Evolutionary conservation across 2,797 vertebrate species (phyloP).

Genomic region (Triplophysa yarkandensis): DNA sequence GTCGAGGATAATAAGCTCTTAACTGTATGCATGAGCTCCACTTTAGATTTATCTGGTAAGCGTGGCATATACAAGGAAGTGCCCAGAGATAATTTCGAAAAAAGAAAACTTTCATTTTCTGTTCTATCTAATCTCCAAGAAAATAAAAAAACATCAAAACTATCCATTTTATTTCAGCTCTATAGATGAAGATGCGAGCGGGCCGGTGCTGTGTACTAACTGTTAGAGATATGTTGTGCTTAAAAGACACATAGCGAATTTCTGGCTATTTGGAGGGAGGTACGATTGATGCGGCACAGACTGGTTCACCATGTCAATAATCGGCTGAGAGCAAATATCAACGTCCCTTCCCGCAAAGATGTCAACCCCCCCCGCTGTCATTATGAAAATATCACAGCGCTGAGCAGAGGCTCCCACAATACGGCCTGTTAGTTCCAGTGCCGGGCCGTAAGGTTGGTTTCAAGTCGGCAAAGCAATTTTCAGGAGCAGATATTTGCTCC

Average conservation of each 20-base stretch:
- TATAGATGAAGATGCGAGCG: background rate
- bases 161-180: constrained; percentile 7
- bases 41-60: constrained; percentile 47
- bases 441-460: background rate
- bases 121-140: too few species aligned
- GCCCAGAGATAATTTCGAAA: constrained; percentile 1
- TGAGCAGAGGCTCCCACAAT: constrained; percentile 17
- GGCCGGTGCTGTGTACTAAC: constrained; percentile 23
- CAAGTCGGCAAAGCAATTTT: constrained; percentile 49
- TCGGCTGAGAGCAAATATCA: constrained; percentile 36
- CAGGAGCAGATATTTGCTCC: background rate
- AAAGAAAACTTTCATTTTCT: background rate
- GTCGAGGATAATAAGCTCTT: constrained; percentile 55
- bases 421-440: constrained; percentile 9
- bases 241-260: constrained; percentile 9
- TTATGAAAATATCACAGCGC: constrained; percentile 36
- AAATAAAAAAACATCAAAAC: background rate
- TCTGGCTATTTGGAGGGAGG: background rate
- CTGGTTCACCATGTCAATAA: background rate
- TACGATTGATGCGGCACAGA: background rate
- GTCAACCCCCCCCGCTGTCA: constrained; percentile 4
- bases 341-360: background rate
- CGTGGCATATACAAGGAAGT: constrained; percentile 4
- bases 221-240: constrained; percentile 3
- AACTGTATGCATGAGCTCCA: constrained; percentile 50